These are phyloP conservation scores for Narcine bancroftii DNA, from an alignment of 2,113 vertebrate genomes.

Conservation along the genomic window DNA sequence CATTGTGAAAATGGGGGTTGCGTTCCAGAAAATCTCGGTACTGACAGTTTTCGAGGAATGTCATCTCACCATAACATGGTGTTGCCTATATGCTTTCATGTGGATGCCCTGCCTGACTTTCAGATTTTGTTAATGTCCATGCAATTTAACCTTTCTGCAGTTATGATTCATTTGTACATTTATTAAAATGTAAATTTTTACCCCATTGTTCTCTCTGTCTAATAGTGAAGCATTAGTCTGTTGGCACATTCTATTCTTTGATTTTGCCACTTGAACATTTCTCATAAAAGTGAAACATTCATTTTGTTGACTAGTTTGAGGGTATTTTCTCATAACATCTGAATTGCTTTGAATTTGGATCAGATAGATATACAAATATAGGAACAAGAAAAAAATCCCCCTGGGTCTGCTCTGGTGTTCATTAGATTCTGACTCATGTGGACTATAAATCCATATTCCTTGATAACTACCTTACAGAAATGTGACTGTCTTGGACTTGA, in stretches of 20 bases:
- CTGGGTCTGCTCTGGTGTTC: neutral
- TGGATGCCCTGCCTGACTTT: neutral
- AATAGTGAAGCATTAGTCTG: neutral
- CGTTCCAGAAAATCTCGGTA: too few relatives aligned
- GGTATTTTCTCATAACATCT: neutral
- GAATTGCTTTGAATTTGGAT: slow-evolving; percentile 28
- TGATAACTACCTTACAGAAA: neutral
- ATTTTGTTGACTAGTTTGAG: slow-evolving; percentile 6
- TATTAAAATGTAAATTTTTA: neutral
- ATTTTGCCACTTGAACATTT: neutral
- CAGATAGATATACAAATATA: neutral
- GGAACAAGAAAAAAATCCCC: neutral
- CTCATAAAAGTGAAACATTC: neutral
- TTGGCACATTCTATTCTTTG: neutral
- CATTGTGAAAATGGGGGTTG: too few relatives aligned
- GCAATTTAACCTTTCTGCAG: neutral
- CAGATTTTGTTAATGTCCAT: neutral
- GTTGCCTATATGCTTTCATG: too few relatives aligned
- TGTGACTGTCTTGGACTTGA: neutral
- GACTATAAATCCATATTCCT: neutral
- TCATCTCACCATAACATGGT: too few relatives aligned
- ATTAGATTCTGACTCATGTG: neutral
- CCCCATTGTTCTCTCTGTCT: neutral
- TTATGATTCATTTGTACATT: slow-evolving; percentile 15
- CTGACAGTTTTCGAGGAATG: too few relatives aligned